Conservation (phyloP, 2,113 vertebrate species). For the Formicarius rufipectus region DNA sequence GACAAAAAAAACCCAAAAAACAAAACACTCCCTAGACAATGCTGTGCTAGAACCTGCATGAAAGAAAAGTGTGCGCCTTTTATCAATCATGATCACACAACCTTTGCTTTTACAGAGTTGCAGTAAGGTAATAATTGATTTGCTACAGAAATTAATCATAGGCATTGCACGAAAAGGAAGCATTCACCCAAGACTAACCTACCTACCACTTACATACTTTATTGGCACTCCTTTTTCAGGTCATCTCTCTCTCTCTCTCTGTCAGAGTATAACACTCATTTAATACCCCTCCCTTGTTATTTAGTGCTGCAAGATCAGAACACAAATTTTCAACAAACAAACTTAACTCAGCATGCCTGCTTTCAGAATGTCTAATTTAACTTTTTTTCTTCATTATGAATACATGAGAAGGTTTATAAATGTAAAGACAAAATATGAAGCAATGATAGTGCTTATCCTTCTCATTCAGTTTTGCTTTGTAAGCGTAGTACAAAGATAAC, state of each 20-base stretch:
- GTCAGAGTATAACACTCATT: not conserved
- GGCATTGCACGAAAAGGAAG: not conserved
- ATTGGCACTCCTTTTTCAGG: not conserved
- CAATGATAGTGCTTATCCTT: not conserved
- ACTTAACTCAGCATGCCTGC: not conserved
- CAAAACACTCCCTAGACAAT: not conserved
- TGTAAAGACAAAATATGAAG: not conserved
- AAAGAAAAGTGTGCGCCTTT: not conserved
- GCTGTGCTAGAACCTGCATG: not conserved
- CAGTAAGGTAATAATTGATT: not conserved
- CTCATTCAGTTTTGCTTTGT: not conserved
- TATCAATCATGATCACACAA: not conserved
- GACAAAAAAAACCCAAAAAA: too few relatives aligned
- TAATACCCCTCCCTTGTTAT: not conserved
- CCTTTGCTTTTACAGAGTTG: not conserved
- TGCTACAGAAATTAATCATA: rapidly evolving
- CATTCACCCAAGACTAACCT: not conserved
- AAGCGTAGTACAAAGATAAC: not conserved
- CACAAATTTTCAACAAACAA: not conserved
- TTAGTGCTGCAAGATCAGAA: not conserved
- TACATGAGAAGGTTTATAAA: not conserved
- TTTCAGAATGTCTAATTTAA: not conserved
- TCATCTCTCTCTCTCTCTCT: not conserved
- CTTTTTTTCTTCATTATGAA: not conserved
- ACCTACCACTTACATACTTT: not conserved